Evolutionary conservation across 2,113 vertebrate species (phyloP).

Genomic region (Heterochromis multidens): DNA sequence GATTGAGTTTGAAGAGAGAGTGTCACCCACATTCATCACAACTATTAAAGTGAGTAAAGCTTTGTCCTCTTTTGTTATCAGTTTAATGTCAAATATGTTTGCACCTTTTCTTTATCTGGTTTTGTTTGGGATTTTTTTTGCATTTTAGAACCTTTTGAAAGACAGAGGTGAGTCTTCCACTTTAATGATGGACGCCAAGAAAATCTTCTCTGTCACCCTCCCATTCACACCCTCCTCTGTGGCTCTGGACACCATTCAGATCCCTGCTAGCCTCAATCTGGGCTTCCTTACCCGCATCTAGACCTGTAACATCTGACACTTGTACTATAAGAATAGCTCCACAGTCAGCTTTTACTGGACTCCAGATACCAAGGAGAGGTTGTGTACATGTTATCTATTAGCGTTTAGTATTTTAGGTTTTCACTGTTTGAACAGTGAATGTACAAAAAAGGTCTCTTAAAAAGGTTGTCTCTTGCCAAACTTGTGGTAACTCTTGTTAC

Average conservation of each 20-base stretch:
- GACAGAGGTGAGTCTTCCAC: constrained; percentile 87
- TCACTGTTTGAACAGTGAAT: neutral
- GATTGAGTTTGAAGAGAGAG: constrained; percentile 97
- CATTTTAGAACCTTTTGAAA: constrained; percentile 82
- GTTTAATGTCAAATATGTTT: neutral
- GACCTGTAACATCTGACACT: neutral
- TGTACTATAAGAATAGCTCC: neutral
- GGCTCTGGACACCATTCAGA: constrained; percentile 92
- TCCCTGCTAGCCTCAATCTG: constrained; percentile 89
- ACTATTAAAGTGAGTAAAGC: constrained; percentile 84
- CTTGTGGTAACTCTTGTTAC: neutral
- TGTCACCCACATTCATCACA: constrained; percentile 87
- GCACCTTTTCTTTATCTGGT: neutral
- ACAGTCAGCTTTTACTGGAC: neutral
- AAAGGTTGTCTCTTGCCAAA: neutral
- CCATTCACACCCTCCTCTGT: constrained; percentile 89
- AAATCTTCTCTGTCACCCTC: constrained; percentile 88
- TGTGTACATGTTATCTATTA: neutral
- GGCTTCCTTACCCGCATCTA: constrained; percentile 89
- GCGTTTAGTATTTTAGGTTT: constrained; percentile 6
- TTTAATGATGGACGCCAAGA: constrained; percentile 93
- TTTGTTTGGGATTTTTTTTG: neutral
- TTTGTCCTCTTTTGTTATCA: neutral
- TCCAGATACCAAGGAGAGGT: neutral
- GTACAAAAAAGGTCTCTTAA: neutral